Percentiles rank a stretch among this genome's conserved stretches.
Evolutionary conservation across 2,888 invertebrate genomes (phyloP).

Genomic region (Melanostoma scalare): DNA sequence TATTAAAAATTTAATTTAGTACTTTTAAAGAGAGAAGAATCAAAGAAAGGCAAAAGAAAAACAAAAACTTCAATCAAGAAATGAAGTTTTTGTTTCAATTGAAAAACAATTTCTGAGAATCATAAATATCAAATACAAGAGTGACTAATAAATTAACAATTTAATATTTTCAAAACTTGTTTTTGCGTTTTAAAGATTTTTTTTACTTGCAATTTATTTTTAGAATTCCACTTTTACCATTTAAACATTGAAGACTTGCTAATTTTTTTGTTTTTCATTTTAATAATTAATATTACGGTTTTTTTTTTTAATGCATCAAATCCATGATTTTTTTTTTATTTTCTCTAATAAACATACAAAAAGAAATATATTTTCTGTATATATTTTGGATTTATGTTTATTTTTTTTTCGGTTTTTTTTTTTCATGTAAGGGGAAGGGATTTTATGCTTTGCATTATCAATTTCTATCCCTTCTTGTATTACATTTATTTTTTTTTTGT

Average conservation of each 20-base stretch:
- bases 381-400: constrained; percentile 47
- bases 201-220: constrained; percentile 64
- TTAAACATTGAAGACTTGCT: constrained; percentile 73
- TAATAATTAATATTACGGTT: constrained; percentile 61
- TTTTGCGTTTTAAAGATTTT: constrained; percentile 57
- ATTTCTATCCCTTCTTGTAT: constrained; percentile 38
- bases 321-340: constrained; percentile 64
- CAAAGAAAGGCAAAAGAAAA: constrained; percentile 2
- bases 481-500: constrained; percentile 24
- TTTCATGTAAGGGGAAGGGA: constrained; percentile 50
- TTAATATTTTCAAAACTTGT: constrained; percentile 53
- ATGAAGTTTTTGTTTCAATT: background rate
- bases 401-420: constrained; percentile 32
- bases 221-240: constrained; percentile 72
- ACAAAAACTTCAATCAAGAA: constrained; percentile 7
- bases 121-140: constrained; percentile 45
- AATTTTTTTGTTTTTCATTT: constrained; percentile 48
- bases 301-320: constrained; percentile 70
- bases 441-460: constrained; percentile 68
- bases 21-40: background rate
- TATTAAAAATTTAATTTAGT: background rate
- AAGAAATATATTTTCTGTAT: constrained; percentile 69
- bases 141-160: constrained; percentile 65
- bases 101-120: constrained; percentile 66
- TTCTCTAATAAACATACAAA: constrained; percentile 73